Conservation (phyloP, 2,888 invertebrate genomes). For the Hirtodrosophila confusa region DNA sequence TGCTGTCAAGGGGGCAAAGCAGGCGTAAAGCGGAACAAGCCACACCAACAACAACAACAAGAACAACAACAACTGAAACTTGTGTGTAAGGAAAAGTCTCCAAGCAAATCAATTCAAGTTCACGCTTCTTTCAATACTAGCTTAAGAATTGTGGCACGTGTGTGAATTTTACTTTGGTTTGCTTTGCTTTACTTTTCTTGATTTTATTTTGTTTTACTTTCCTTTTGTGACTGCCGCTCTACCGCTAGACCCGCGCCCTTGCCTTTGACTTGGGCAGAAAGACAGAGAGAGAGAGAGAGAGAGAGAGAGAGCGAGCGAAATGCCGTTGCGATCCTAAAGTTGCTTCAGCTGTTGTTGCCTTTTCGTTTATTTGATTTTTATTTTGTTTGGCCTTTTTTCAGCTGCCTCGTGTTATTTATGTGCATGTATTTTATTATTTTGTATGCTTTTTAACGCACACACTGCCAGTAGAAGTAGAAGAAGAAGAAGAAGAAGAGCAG, state of each 20-base stretch:
- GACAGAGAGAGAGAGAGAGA: no score
- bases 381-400: conserved; percentile 40
- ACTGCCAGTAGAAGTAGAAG: conserved; percentile 15
- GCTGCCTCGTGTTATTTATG: conserved; percentile 70
- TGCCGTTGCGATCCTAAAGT: conserved; percentile 46
- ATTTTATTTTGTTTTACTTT: conserved; percentile 43
- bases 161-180: conserved; percentile 50
- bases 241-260: conserved; percentile 24
- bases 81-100: conserved; percentile 36
- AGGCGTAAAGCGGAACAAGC: background rate
- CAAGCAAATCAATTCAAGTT: conserved; percentile 78
- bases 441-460: conserved; percentile 58
- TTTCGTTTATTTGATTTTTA: conserved; percentile 70
- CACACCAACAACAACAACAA: conserved; percentile 10
- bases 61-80: background rate
- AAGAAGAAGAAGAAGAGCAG: conserved; percentile 38
- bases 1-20: conserved; percentile 37
- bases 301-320: conserved; percentile 15
- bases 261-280: conserved; percentile 36
- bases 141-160: conserved; percentile 58
- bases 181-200: conserved; percentile 24
- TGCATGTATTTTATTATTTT: conserved; percentile 62
- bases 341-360: conserved; percentile 38
- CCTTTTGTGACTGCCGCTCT: conserved; percentile 29
- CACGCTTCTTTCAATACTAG: conserved; percentile 46